phyloP scores from a whole-genome alignment of 1,140 invertebrate genomes.

The Hycleus phaleratus region DNA sequence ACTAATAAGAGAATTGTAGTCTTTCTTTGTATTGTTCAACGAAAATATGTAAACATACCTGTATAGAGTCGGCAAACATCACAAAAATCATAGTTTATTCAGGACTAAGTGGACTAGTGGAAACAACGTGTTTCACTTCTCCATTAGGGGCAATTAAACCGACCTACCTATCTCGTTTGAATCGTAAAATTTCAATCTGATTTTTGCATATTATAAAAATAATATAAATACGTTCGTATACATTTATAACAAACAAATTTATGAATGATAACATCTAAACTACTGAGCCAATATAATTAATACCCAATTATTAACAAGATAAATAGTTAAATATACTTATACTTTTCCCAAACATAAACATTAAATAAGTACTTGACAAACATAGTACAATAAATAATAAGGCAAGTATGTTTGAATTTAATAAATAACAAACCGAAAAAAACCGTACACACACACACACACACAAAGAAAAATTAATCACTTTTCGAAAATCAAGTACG shows the following conservation, averaged over 20 bases:
- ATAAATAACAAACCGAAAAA: not conserved
- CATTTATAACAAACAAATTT: conserved; percentile 18
- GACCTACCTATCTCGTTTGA: no score
- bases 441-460: not conserved
- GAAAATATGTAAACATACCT: not conserved
- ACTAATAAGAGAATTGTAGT: no score
- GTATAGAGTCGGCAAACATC: conserved; percentile 9
- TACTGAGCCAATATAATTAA: conserved; percentile 20
- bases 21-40: no score
- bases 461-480: not conserved
- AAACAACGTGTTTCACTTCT: conserved; percentile 12
- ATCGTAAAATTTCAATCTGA: no score
- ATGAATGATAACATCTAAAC: conserved; percentile 19
- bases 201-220: no score
- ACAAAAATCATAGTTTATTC: conserved; percentile 12
- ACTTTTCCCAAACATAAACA: conserved; percentile 26
- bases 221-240: not conserved
- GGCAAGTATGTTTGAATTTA: not conserved
- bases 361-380: conserved; percentile 25
- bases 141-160: conserved; percentile 3
- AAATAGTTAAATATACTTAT: conserved; percentile 22
- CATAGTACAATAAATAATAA: conserved; percentile 24
- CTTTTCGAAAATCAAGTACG: no score
- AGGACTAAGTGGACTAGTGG: conserved; percentile 12
- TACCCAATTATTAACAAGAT: conserved; percentile 19